Base-by-base conservation (phyloP, 2,113 vertebrate genomes). In the Syngnathus floridae region DNA sequence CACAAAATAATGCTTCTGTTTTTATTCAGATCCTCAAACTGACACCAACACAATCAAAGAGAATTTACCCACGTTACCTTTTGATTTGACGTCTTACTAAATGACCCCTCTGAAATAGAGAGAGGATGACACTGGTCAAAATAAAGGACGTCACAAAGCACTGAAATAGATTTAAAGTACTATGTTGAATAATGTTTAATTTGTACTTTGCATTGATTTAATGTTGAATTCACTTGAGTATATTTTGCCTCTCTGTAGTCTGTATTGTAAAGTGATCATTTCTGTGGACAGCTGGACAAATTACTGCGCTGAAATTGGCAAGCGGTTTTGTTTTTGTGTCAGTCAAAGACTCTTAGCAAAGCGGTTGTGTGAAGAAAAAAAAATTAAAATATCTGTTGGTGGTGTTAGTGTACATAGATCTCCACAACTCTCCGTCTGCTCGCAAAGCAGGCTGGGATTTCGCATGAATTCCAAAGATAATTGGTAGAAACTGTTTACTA, bases 401-500 rank as follows among this genome's bases (percentile, higher is more conserved):
- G 86, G 82, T 85, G 76, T 89, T 26, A 80, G 79, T 91, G 90
- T 91, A 91, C 84, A 91, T 91, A 90, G 88, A 87, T 86, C 78
- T 87, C 82, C 84, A 86, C 84, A 78, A 82, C 78, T 82, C 77
- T 58, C 41, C 59, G 77, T 77, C 82, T 88, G 87, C 80, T 77
- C 78, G 77, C 74, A 43, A 72, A 67, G 77, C 86, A 79, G 84
- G 72, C 76, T 16, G 78, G 71, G 81, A 87, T 86, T 87, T 85
- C 90, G 90, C 90, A 92, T 92, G 90, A 87, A 91, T 89, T 89
- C 90, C 90, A 91, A 91, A 91, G 89, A 90, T 91, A 88, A 91
- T 90, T 88, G 89, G 90, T 90, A 88, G 82, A 89, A 89, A 82
- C 82, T 84, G 85, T 90, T 90, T 88, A 87, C 90, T 80, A 85